Evolutionary conservation across 2,797 vertebrate genomes (phyloP), one percentile per base, ranked within the genome.

Genomic region (Rousettus madagascariensis): DNA sequence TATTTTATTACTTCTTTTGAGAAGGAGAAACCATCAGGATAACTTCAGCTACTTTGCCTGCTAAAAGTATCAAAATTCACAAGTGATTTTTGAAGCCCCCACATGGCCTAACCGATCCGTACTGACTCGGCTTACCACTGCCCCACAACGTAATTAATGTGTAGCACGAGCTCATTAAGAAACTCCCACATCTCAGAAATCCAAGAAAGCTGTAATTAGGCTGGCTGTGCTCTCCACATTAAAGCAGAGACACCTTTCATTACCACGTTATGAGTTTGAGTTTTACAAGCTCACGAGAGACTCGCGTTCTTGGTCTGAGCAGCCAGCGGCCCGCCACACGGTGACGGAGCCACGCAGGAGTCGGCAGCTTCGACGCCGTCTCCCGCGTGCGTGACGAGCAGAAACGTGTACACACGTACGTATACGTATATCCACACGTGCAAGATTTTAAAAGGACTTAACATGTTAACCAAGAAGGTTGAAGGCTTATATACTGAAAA

Each of bases 161-260:
- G 92, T 59, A 46, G 38, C 72, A 74, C 85, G 65, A 65, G 53
- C 38, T 87, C 53, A 59, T 8, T 22, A 11, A 95, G 61, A 88
- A 96, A 91, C 68, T 36, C 79, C 59, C 41, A 28, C 46, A 28
- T 36, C 33, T 94, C 80, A 38, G 20, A 95, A 93, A 88, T 36
- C 57, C 20, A 68, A 63, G 61, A 79, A 77, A 85, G 28, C 33
- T n/a, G 36, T 65, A 75, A 77, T 84, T 83, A 80, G 69, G 69
- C 22, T 95, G 65, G 6, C 15, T 38, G 7, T 53, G 41, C 16
- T 78, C 13, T 33, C 28, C 33, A 1, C 28, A 41, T 24, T 80
- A 71, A 80, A 80, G 33, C 28, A 65, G 33, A 26, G 61, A 57
- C 36, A 65, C 9, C 79, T 51, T 93, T 93, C 79, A 63, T 90